Percentiles rank a stretch among this genome's conserved stretches.
Conservation (phyloP, 2,888 invertebrate species). For the Drosophila engyochracea region DNA sequence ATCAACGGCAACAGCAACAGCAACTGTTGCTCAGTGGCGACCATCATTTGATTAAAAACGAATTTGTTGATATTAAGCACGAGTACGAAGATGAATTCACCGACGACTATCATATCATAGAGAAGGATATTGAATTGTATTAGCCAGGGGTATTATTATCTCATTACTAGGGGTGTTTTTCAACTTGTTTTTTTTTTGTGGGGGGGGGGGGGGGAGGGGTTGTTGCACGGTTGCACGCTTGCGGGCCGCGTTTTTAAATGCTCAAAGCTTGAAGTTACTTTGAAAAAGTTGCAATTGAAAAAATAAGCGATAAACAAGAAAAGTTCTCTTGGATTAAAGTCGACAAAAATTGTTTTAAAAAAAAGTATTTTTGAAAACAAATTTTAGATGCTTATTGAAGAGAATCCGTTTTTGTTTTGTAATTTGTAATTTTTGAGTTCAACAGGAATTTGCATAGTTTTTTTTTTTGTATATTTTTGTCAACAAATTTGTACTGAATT, state of each 20-base stretch:
- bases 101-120: constrained; percentile 68
- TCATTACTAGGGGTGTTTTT: background rate
- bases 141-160: constrained; percentile 18
- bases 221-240: background rate
- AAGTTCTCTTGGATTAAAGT: background rate
- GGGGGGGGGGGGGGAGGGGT: constrained; percentile 15
- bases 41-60: constrained; percentile 59
- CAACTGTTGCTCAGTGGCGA: constrained; percentile 44
- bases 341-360: background rate
- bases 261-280: constrained; percentile 17
- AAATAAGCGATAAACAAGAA: background rate
- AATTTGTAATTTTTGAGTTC: background rate
- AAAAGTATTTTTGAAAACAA: background rate
- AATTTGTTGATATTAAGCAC: constrained; percentile 64
- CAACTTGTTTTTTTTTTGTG: background rate
- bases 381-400: background rate
- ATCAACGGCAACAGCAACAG: constrained; percentile 32
- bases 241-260: constrained; percentile 26
- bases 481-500: background rate
- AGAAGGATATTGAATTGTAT: constrained; percentile 75
- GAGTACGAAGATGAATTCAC: constrained; percentile 66
- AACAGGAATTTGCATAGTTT: background rate
- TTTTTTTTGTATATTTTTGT: background rate
- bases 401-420: background rate
- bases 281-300: background rate